Conservation (phyloP, 2,113 vertebrate genomes). For the Pelvicachromis taeniatus region DNA sequence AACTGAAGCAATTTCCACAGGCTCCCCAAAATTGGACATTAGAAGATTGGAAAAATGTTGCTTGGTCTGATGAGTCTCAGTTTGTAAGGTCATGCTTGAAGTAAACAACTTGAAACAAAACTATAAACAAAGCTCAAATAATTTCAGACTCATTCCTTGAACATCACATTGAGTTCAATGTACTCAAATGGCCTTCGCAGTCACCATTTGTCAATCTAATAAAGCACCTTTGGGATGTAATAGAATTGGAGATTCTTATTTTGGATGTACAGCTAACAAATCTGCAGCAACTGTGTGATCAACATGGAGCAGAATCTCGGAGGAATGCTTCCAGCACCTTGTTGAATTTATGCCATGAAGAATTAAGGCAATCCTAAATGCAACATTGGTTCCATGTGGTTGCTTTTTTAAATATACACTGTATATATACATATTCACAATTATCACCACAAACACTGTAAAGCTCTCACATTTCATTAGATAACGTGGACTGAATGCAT, state of each 20-base stretch:
- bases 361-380: not conserved
- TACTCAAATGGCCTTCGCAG: not conserved
- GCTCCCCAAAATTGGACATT: too few relatives aligned
- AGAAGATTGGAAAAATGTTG: too few relatives aligned
- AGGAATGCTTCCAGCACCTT: not conserved
- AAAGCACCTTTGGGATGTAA: not conserved
- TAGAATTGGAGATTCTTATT: not conserved
- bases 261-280: not conserved
- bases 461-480: not conserved
- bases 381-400: not conserved
- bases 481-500: not conserved
- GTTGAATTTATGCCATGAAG: not conserved
- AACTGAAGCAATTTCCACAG: too few relatives aligned
- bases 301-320: not conserved
- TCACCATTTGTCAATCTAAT: not conserved
- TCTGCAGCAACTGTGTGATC: not conserved
- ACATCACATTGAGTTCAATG: not conserved
- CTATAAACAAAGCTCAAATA: not conserved
- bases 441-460: not conserved
- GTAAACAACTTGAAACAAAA: not conserved
- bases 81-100: not conserved
- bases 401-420: not conserved
- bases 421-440: not conserved
- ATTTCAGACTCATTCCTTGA: not conserved
- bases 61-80: not conserved